Percentiles rank a stretch among this genome's conserved stretches.
phyloP scores from a whole-genome alignment of 2,113 vertebrate species.

The Pyrgilauda ruficollis region DNA sequence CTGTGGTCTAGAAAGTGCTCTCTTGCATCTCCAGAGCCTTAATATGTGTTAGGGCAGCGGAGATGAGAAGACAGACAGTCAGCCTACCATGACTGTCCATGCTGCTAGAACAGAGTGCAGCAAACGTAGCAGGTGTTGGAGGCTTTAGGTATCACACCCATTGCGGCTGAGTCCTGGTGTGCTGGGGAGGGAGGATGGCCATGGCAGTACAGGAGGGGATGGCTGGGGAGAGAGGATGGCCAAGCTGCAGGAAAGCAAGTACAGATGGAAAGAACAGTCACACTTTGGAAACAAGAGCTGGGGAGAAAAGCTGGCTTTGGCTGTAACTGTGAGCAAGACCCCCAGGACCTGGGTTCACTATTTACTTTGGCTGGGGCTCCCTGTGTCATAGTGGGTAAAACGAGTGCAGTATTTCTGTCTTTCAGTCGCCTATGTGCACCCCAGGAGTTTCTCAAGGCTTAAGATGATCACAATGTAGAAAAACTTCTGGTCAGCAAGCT shows the following conservation, averaged over 20 bases:
- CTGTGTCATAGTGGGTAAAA: background rate
- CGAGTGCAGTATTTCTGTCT: background rate
- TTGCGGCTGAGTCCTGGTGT: rapidly evolving
- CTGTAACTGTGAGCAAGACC: background rate
- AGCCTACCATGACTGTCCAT: background rate
- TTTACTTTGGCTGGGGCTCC: background rate
- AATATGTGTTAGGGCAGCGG: background rate
- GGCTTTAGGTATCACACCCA: background rate
- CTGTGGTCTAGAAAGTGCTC: background rate
- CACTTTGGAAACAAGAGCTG: background rate
- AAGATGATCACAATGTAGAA: background rate
- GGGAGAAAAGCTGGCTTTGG: background rate
- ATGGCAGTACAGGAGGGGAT: background rate
- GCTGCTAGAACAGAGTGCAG: background rate
- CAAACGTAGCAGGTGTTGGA: background rate
- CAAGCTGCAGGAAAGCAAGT: background rate
- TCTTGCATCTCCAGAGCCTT: background rate
- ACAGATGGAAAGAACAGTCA: background rate
- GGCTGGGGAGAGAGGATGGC: background rate
- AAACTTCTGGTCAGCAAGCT: background rate
- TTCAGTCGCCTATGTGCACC: background rate
- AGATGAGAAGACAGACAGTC: background rate
- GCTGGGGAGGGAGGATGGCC: background rate
- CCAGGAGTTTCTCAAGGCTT: background rate
- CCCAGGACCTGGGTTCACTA: background rate